These are phyloP conservation scores for Nyctalus aviator DNA, from an alignment of 2,797 vertebrate species.

Conservation along the genomic window DNA sequence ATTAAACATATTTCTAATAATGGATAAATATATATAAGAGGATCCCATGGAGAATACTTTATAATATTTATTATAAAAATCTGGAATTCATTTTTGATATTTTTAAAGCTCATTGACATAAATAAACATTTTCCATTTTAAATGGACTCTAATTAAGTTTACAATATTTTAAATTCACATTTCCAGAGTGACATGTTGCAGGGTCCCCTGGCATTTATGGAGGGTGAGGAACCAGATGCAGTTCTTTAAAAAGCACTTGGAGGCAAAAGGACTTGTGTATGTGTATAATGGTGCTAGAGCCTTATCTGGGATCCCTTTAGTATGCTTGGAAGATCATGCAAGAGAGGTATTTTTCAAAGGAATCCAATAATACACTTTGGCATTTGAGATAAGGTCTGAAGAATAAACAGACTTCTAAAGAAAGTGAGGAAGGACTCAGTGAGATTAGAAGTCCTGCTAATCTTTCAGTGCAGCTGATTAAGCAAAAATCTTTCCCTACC, in stretches of 20 bases:
- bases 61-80: conserved; percentile 15
- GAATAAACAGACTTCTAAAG: neutral
- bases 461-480: neutral
- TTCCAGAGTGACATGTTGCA: neutral
- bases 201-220: neutral
- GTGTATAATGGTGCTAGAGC: neutral
- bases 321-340: neutral
- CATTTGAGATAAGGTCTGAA: neutral
- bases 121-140: neutral
- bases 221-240: rapidly evolving
- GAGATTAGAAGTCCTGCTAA: neutral
- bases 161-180: neutral
- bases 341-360: neutral
- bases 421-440: neutral
- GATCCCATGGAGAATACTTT: neutral
- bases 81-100: neutral
- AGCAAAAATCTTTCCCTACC: neutral
- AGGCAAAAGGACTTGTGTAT: neutral
- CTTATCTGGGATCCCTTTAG: neutral
- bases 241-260: neutral
- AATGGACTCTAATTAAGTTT: neutral
- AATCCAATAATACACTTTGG: neutral
- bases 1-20: neutral
- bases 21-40: neutral
- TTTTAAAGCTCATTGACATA: neutral